Base-by-base conservation (phyloP, 2,888 invertebrate genomes). In the Catocala sponsa region DNA sequence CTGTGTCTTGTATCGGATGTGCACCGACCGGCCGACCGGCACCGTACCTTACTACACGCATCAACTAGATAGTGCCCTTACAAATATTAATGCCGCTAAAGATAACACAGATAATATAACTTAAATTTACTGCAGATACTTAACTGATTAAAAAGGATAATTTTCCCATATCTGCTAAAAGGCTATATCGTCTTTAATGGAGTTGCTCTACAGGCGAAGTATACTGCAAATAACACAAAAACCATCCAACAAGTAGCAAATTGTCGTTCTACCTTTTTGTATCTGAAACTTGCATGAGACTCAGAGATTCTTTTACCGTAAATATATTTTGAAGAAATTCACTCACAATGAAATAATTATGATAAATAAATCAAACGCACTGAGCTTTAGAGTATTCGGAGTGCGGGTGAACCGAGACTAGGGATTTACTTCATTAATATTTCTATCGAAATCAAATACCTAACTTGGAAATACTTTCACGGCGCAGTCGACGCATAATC, bases 401-500 rank as follows among this genome's bases (percentile, higher is more conserved):
- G 51, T 50, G 59, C 7, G 47, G 44, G 50, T 59, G 48, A 53
- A 13, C n/a, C 43, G 53, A 68, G 56, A 47, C 32, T 49, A 76
- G 83, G 80, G 88, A 89, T 89, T 90, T 83, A 76, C 80, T 84
- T 87, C 85, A 88, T 90, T 87, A 89, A 88, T 90, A 91, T 90
- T 89, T 84, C 82, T 74, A 78, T 79, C 74, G 79, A 83, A 87
- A 83, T 88, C 84, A 81, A 88, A 88, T 84, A 78, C 82, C 79
- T 69, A 80, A 90, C 83, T 89, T 87, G 79, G 75, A 77, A 88
- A 93, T 92, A 91, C 88, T 92, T 93, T 81, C 91, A 91, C 91
- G 91, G 73, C 71, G 67, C 76, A 70, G 70, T 76, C 71, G 77
- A 77, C 82, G 84, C 81, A 87, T 87, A 88, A 88, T 86, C 84